Evolutionary conservation across 2,888 invertebrate genomes (phyloP).

Genomic region (Drosophila prolongata): DNA sequence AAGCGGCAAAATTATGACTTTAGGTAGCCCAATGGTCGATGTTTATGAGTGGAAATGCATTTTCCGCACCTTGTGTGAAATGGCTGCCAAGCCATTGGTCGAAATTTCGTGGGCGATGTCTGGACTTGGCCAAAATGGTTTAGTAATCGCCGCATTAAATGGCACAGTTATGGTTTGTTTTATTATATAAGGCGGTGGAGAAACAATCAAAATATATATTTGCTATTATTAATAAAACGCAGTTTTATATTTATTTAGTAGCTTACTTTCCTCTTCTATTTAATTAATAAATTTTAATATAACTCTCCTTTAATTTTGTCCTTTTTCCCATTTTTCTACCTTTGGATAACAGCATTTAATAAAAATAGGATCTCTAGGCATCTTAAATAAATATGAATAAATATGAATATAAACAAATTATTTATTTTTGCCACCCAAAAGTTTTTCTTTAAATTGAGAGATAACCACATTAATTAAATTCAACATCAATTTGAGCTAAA

Average conservation of each 20-base stretch:
- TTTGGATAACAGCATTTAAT: no score
- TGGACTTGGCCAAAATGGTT: conserved; percentile 22
- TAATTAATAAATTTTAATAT: no score
- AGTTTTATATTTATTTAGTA: no score
- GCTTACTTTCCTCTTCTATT: no score
- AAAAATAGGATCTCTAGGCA: no score
- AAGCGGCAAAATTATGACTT: conserved; percentile 51
- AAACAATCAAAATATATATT: background rate
- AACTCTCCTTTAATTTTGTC: no score
- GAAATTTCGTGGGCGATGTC: conserved; percentile 29
- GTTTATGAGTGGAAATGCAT: conserved; percentile 32
- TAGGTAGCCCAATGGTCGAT: conserved; percentile 49
- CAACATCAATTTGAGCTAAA: background rate
- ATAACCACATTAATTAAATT: no score
- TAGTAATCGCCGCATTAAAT: conserved; percentile 1
- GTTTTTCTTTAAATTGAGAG: no score
- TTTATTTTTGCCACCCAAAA: no score
- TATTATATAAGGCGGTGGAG: conserved; percentile 4
- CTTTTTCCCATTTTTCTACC: no score
- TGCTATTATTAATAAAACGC: background rate
- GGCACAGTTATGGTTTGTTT: conserved; percentile 3
- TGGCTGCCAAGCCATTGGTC: background rate
- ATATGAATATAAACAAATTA: no score
- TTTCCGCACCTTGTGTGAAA: conserved; percentile 37
- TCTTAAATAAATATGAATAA: no score